phyloP scores from a whole-genome alignment of 2,113 vertebrate species.

The Tetraodon nigroviridis region DNA sequence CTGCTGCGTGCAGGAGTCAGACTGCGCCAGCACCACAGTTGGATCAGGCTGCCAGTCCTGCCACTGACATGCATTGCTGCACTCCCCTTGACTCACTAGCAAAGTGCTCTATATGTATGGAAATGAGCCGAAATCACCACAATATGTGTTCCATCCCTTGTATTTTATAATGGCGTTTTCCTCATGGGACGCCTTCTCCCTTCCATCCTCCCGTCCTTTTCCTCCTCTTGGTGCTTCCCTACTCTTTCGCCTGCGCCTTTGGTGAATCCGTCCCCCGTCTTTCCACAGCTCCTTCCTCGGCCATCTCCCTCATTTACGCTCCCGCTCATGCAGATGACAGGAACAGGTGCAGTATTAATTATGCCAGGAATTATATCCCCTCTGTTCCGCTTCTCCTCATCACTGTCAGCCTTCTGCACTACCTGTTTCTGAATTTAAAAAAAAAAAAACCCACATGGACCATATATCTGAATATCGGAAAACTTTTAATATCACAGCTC shows the following conservation, averaged over 20 bases:
- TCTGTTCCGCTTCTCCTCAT: constrained; percentile 29
- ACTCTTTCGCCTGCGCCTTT: constrained; percentile 2
- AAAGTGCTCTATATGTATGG: constrained; percentile 61
- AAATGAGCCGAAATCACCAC: constrained; percentile 64
- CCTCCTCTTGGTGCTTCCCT: constrained; percentile 9
- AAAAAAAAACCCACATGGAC: too few relatives aligned
- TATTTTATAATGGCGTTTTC: constrained; percentile 53
- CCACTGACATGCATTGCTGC: constrained; percentile 45
- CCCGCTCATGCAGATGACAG: constrained; percentile 58
- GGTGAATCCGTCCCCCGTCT: not conserved
- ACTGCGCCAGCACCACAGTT: constrained; percentile 26
- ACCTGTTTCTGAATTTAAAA: too few relatives aligned
- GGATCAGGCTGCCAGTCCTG: constrained; percentile 38
- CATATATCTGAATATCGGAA: too few relatives aligned
- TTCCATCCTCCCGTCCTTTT: not conserved
- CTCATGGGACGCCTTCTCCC: constrained; percentile 11
- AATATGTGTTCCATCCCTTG: constrained; percentile 63
- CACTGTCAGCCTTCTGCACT: not conserved
- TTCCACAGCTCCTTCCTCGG: not conserved
- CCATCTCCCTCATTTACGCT: constrained; percentile 44
- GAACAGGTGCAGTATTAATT: constrained; percentile 68
- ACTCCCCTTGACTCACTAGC: constrained; percentile 66
- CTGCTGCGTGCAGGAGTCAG: constrained; percentile 40
- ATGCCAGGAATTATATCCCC: constrained; percentile 53
- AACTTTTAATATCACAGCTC: not conserved